phyloP scores from a whole-genome alignment of 2,888 invertebrate species.

The Acanthopleura granulata region DNA sequence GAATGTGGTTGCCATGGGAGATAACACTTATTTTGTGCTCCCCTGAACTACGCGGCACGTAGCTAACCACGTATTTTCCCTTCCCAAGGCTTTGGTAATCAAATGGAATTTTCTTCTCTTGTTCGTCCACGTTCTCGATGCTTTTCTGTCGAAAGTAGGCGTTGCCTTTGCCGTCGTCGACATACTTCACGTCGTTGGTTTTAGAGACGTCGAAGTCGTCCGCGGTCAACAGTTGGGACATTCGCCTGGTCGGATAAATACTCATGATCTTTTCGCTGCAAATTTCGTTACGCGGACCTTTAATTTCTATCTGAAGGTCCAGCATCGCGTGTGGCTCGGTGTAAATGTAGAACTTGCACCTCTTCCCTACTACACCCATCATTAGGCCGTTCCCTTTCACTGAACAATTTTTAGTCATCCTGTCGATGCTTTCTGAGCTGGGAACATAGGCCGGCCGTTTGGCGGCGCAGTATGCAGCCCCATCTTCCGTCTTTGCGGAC shows the following conservation, averaged over 20 bases:
- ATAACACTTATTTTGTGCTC: slow-evolving; percentile 50
- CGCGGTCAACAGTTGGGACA: background rate
- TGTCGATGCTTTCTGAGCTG: background rate
- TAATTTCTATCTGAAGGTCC: slow-evolving; percentile 52
- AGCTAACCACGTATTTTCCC: slow-evolving; percentile 55
- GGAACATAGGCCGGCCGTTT: background rate
- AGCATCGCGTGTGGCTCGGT: slow-evolving; percentile 28
- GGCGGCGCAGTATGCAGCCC: slow-evolving; percentile 13
- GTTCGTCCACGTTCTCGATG: slow-evolving; percentile 29
- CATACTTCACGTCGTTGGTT: slow-evolving; percentile 26
- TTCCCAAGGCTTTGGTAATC: slow-evolving; percentile 55
- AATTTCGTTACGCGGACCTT: slow-evolving; percentile 56
- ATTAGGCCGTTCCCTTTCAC: slow-evolving; percentile 63
- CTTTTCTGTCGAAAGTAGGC: slow-evolving; percentile 51
- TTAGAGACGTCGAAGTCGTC: background rate
- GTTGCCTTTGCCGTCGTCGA: slow-evolving; percentile 51
- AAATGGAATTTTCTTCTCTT: slow-evolving; percentile 45
- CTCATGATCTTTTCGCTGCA: slow-evolving; percentile 51
- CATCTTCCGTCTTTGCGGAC: slow-evolving; percentile 27
- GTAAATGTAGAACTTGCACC: slow-evolving; percentile 60
- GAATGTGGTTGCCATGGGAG: slow-evolving; percentile 51
- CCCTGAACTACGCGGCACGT: slow-evolving; percentile 54
- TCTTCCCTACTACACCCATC: slow-evolving; percentile 63
- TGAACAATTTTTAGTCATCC: slow-evolving; percentile 35
- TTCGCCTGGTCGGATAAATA: slow-evolving; percentile 9